These are phyloP conservation scores for Ophioderma brevispina DNA, from an alignment of 35 echinoderm and acorn worm genomes.

Conservation along the genomic window DNA sequence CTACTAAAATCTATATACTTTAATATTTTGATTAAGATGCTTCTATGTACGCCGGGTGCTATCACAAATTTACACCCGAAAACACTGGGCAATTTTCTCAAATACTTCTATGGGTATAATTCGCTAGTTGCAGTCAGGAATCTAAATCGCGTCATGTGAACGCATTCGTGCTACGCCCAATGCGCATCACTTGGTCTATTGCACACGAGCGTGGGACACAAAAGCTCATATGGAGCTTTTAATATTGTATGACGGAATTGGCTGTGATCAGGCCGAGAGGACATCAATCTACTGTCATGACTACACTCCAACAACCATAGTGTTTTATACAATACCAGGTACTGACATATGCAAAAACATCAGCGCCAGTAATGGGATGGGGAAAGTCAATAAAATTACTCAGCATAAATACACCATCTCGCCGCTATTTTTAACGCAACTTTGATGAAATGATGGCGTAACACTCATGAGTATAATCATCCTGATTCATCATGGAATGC, in stretches of 20 bases:
- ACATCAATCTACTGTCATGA: conserved; percentile 13
- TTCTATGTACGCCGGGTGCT: no score
- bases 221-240: conserved; percentile 7
- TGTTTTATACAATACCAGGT: conserved; percentile 2
- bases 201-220: neutral
- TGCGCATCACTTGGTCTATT: neutral
- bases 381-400: conserved; percentile 1
- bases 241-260: conserved; percentile 7
- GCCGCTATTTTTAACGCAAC: neutral
- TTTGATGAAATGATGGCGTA: neutral
- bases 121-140: no score
- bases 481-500: no score
- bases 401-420: neutral
- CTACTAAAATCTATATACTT: no score
- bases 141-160: neutral
- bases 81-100: no score
- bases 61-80: no score
- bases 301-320: neutral
- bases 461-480: no score
- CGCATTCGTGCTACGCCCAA: conserved; percentile 3
- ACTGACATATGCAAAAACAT: neutral
- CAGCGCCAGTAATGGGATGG: neutral
- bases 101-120: no score
- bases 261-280: neutral
- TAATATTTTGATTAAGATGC: no score